Base-by-base conservation (phyloP, 2,113 vertebrate genomes). In the Caloenas nicobarica region DNA sequence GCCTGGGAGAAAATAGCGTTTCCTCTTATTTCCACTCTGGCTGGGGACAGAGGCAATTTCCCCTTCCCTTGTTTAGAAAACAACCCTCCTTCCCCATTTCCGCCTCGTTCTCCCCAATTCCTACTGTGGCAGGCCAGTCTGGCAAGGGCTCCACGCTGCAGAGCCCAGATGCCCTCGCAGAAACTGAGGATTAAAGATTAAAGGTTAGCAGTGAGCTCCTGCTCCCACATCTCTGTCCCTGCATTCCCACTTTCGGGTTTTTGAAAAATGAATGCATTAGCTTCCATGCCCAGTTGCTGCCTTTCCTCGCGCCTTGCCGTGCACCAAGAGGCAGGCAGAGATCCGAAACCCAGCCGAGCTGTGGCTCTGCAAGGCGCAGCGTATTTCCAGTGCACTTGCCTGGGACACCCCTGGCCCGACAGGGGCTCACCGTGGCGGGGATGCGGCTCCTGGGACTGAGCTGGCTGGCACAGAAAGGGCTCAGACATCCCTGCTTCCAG, bases 281-380 rank as follows among this genome's bases (percentile, higher is more conserved):
- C 31, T 69, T 61, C 34, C 7, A 16, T 38, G 26, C 23, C 16
- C 40, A 29, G 29, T 11, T 13, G 10, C 23, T 77, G 48, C 53
- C 25, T 65, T 88, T 58, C 24, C 42, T 76, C 56, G 19, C 16
- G 57, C 36, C 44, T 12, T 53, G 46, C 61, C 58, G 38, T 26
- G 53, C 31, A 71, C 10, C 0, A 13, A 12, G 56, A 73, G 7
- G 13, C 1, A 2, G 44, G 36, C 66, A 88, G 40, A 61, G 26
- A 57, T 50, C 18, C 44, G 51, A 70, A 87, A 42, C 5, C 5
- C n/a, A 50, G 13, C 18, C 0, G 3, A 29, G 65, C 2, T 53
- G 57, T 79, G 61, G 65, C 54, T 48, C 53, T 0, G 0, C 3
- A 28, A 53, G 18, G 13, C 2, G 3, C 57, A 24, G 50, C 3